phyloP scores from a whole-genome alignment of 2,888 invertebrate genomes.

The Oxycera nigricornis region DNA sequence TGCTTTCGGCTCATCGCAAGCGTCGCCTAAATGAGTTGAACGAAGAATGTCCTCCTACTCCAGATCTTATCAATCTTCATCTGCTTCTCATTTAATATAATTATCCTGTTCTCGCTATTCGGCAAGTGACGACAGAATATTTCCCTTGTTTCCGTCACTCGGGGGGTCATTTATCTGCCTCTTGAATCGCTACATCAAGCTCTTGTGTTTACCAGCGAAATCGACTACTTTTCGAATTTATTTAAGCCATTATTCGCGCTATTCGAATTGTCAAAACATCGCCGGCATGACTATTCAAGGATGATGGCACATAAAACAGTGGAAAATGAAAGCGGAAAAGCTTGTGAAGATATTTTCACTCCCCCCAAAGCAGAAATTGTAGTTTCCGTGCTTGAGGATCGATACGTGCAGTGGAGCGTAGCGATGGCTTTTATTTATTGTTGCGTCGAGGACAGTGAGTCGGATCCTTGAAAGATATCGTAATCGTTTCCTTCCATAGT shows the following conservation, averaged over 20 bases:
- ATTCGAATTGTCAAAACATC: conserved; percentile 25
- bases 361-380: not conserved
- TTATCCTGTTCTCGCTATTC: too few relatives aligned
- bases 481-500: not conserved
- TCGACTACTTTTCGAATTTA: conserved; percentile 12
- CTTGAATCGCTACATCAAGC: not conserved
- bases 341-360: not conserved
- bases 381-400: not conserved
- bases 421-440: conserved; percentile 28
- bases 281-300: not conserved
- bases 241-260: conserved; percentile 10
- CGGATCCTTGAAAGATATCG: conserved; percentile 3
- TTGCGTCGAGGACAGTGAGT: conserved; percentile 21
- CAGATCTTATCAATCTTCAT: too few relatives aligned
- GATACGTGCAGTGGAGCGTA: conserved; percentile 38
- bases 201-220: conserved; percentile 3
- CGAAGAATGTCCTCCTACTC: too few relatives aligned
- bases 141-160: too few relatives aligned
- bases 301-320: not conserved
- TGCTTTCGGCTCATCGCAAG: too few relatives aligned
- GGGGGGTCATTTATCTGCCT: not conserved
- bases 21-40: too few relatives aligned
- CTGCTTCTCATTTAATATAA: too few relatives aligned
- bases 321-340: not conserved
- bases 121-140: too few relatives aligned